A percentile compares a stretch with the other conserved stretches of the same genome.
These are phyloP conservation scores for Chironomus tepperi DNA, from an alignment of 1,140 invertebrate species.

Conservation along the genomic window DNA sequence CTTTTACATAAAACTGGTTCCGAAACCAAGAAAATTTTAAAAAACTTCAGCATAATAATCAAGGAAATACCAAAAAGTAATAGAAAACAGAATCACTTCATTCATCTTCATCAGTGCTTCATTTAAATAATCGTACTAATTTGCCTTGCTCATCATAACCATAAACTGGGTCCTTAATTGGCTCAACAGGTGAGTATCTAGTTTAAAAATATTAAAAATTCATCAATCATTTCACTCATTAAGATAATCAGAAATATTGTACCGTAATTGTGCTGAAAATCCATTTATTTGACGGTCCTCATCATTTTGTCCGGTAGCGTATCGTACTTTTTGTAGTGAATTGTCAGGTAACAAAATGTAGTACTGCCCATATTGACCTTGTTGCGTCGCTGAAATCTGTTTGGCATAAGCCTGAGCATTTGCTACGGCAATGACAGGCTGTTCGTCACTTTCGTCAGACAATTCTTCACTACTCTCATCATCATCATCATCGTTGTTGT, in stretches of 20 bases:
- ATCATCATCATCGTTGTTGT: background rate
- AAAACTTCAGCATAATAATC: too few species aligned
- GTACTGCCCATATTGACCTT: slow-evolving; percentile 31
- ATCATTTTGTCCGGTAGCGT: slow-evolving; percentile 31
- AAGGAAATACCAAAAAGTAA: too few species aligned
- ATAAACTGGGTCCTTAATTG: slow-evolving; percentile 36
- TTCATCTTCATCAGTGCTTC: background rate
- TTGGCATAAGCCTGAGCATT: slow-evolving; percentile 23
- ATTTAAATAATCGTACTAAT: slow-evolving; percentile 32
- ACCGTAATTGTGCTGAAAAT: slow-evolving; percentile 34
- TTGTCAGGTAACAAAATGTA: slow-evolving; percentile 34
- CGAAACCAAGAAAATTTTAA: too few species aligned
- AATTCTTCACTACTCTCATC: background rate
- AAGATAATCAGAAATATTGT: background rate
- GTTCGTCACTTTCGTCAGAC: background rate
- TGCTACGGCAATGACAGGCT: slow-evolving; percentile 24
- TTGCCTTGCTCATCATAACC: slow-evolving; percentile 35
- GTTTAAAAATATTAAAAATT: background rate
- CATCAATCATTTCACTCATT: background rate
- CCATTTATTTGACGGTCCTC: slow-evolving; percentile 29
- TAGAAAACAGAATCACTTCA: too few species aligned
- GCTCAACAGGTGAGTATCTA: slow-evolving; percentile 33
- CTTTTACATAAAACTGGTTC: too few species aligned
- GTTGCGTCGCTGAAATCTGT: background rate
- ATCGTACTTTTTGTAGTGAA: slow-evolving; percentile 34